Conservation (phyloP, 1,140 invertebrate species). For the Maconellicoccus hirsutus region DNA sequence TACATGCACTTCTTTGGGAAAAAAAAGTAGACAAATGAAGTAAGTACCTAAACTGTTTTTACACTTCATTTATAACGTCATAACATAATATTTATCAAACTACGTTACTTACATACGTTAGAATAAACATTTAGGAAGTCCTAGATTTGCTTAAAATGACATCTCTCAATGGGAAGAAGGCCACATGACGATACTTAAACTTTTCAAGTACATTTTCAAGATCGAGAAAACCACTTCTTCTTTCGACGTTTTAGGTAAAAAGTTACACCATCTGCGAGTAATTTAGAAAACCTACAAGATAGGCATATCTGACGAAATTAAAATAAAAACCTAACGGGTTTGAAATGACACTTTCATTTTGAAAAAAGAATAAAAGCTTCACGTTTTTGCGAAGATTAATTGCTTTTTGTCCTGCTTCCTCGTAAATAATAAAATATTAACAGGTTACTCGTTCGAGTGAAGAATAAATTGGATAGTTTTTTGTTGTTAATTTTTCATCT, state of each 20-base stretch:
- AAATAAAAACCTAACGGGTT: too few relatives aligned
- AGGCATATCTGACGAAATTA: too few relatives aligned
- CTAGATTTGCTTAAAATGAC: not conserved
- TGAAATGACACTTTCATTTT: too few relatives aligned
- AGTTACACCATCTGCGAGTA: too few relatives aligned
- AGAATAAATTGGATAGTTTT: not conserved
- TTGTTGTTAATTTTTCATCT: not conserved
- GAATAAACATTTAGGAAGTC: not conserved
- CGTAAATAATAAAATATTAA: constrained; percentile 6
- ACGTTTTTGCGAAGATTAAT: not conserved
- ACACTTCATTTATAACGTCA: too few relatives aligned
- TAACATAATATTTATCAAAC: too few relatives aligned
- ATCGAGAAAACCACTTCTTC: not conserved
- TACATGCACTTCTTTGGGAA: too few relatives aligned
- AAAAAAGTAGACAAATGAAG: too few relatives aligned
- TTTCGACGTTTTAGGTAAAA: too few relatives aligned
- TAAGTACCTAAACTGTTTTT: too few relatives aligned
- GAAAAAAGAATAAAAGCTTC: too few relatives aligned
- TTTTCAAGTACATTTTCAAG: not conserved
- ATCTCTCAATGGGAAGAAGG: not conserved
- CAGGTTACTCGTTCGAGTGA: not conserved
- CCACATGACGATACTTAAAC: not conserved
- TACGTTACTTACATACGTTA: not conserved
- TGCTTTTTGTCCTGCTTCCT: not conserved
- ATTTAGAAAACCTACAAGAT: too few relatives aligned